Conservation (phyloP, 2,888 invertebrate genomes). For the Stenolophus ochropezus region DNA sequence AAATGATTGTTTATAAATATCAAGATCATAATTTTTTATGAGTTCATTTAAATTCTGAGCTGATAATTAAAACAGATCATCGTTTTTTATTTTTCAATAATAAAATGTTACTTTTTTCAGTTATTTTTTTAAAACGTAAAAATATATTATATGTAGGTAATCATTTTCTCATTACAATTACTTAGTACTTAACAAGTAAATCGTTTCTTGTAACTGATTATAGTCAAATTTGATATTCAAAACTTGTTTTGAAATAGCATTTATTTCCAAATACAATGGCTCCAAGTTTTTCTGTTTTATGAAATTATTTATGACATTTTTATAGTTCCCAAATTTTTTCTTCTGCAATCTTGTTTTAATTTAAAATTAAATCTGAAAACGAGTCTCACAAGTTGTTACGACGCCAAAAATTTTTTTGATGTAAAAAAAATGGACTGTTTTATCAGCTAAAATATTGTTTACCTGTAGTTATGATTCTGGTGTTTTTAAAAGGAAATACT, state of each 20-base stretch:
- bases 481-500: not conserved
- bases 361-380: not conserved
- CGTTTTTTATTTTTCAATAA: not conserved
- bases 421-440: not conserved
- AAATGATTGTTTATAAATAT: not conserved
- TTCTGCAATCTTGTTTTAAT: not conserved
- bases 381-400: not conserved
- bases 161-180: constrained; percentile 22
- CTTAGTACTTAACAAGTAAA: constrained; percentile 4
- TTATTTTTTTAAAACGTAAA: no score
- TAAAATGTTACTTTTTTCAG: no score
- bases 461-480: not conserved
- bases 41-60: constrained; percentile 10
- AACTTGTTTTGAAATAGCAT: constrained; percentile 8
- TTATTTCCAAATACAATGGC: not conserved
- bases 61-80: not conserved
- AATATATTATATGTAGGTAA: not conserved
- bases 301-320: not conserved
- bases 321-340: not conserved
- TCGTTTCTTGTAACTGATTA: constrained; percentile 8
- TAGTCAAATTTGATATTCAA: not conserved
- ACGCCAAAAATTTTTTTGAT: not conserved
- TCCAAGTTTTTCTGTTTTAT: not conserved
- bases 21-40: not conserved
- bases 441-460: not conserved